phyloP scores from a whole-genome alignment of 2,113 vertebrate species.

The Phyllostomus discolor region DNA sequence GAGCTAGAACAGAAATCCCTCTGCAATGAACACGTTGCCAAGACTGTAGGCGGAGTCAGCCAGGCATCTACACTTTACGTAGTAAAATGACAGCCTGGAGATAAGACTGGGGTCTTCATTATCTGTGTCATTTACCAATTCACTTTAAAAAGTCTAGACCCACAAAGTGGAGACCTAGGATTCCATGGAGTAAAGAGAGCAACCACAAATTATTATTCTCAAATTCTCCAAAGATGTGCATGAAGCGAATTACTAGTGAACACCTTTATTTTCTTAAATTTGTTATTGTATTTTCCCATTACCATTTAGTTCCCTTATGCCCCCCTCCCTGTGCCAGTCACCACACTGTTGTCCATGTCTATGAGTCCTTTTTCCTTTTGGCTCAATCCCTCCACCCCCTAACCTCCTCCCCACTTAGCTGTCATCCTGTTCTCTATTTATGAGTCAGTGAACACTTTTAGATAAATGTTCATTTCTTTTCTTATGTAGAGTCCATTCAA shows the following conservation, averaged over 20 bases:
- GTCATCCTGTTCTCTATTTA: too few relatives aligned
- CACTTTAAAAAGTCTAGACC: neutral
- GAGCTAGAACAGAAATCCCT: neutral
- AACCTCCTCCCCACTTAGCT: too few relatives aligned
- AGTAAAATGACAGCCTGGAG: neutral
- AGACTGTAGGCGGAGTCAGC: neutral
- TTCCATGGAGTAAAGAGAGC: neutral
- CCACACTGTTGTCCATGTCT: too few relatives aligned
- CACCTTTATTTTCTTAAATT: neutral
- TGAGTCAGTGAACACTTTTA: neutral
- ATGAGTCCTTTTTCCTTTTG: too few relatives aligned
- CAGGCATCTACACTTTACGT: neutral
- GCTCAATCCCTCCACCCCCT: too few relatives aligned
- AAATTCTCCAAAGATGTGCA: neutral
- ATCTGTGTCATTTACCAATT: neutral
- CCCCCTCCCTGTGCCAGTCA: too few relatives aligned
- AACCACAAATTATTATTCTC: neutral
- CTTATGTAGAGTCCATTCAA: neutral
- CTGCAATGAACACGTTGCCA: neutral
- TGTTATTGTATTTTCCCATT: too few relatives aligned
- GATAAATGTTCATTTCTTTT: neutral
- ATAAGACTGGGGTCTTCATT: neutral
- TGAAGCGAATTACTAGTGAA: neutral
- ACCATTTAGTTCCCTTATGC: too few relatives aligned
- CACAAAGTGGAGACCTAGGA: neutral